Evolutionary conservation across 2,888 invertebrate genomes (phyloP), one percentile per base, ranked within the genome.

Genomic region (Tenthredo notha): DNA sequence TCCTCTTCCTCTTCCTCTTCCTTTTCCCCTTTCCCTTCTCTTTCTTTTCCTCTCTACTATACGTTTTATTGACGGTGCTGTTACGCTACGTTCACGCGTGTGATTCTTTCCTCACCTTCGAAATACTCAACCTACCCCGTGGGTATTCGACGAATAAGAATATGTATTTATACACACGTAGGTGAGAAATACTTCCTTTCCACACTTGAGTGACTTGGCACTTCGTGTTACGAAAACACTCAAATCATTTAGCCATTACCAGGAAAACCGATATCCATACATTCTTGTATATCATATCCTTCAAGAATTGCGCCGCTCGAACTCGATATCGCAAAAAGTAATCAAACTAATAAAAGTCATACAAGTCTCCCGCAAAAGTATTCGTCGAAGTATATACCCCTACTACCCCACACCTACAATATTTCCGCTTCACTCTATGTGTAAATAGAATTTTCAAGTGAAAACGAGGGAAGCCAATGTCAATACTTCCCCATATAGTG

Each of bases 211-310:
- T 70, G 18, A 37, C 18, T 37, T 18, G 70, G 70, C n/a, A 43
- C 74, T 74, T n/a, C 25, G 74, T 21, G 15, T 5, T 29, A 33
- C 77, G 50, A 54, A 77, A 77, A 77, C 77, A 77, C 54, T 77
- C 25, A 77, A 77, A 77, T 77, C 25, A 54, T 54, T 77, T 77
- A 77, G 77, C 77, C 47, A 77, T 77, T 77, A 77, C 77, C 75
- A 15, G 77, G 50, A 54, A 50, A 47, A n/a, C 18, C 77, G 50
- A 77, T 77, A 29, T 50, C 33, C 29, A 54, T 29, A 54, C 29
- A 1, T 33, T 18, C 67, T 50, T 18, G 50, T 50, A 18, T 74
- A 43, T 43, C 29, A 67, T 33, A 74, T 74, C 74, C 21, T 43
- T 43, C 3, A 15, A 37, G 70, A 70, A 37, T 70, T 70, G 25